Evolutionary conservation across 1,140 invertebrate genomes (phyloP), one percentile per base, ranked within the genome.

Genomic region (Megathymus violae): DNA sequence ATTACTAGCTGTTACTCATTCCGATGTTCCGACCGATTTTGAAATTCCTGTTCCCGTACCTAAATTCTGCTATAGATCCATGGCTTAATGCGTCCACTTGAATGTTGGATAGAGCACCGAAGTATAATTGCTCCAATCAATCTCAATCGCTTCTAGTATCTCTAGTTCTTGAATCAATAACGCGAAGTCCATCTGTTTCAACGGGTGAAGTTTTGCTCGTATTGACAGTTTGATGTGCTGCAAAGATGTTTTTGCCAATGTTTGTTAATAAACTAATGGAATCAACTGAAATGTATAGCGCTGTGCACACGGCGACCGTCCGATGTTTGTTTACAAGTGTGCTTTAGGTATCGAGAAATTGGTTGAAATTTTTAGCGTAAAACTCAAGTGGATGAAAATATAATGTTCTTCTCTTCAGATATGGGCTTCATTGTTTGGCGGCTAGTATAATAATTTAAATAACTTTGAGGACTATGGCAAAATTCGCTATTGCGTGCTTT

Each of bases 211-310:
- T 50, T 25, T 34, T 50, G 25, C 27, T 48, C 16, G n/a, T 50
- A 34, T 50, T 34, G 46, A 50, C 46, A 50, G 25, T 31, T 25
- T 31, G 46, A 50, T 14, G 46, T 27, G 9, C 22, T 31, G 27
- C 13, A 25, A 50, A 50, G 46, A 50, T 16, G 46, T 50, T 17
- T 41, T 52, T 36, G 19, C 16, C 1, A n/a, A n/a, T 52, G 50
- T 52, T 52, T 41, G 50, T 52, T 52, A 52, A 52, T 52, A 25
- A 11, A 52, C 50, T 52, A 52, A 52, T 52, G 50, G 50, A 52
- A 16, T 50, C 31, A 19, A 4, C 27, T 19, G 5, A 19, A 52
- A 40, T 40, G 34, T 40, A 36, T 40, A 52, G 50, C 36, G 50
- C 36, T 34, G 17, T 40, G 50, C 50, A 52, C 9, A 52, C 50